Percentiles rank a stretch among this genome's conserved stretches.
Conservation (phyloP, 1,140 invertebrate species). For the Xylocopa sonorina region DNA sequence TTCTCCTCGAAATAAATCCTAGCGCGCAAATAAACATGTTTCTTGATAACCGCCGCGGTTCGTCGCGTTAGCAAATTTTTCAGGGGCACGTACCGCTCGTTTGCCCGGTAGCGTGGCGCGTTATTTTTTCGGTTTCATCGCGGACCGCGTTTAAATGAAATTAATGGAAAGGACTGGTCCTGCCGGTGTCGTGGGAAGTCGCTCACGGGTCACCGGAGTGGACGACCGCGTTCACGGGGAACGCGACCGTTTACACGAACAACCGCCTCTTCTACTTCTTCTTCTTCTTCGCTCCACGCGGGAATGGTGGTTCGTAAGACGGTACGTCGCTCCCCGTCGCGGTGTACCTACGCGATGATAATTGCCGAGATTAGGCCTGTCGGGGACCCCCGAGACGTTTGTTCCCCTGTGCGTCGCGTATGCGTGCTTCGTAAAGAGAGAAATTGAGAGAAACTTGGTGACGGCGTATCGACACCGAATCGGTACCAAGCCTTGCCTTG, state of each 20-base stretch:
- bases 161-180: conserved; percentile 65
- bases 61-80: conserved; percentile 23
- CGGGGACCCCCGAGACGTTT: conserved; percentile 65
- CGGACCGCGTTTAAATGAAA: conserved; percentile 56
- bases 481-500: too few species aligned
- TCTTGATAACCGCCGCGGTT: conserved; percentile 1
- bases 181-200: conserved; percentile 76
- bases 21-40: background rate
- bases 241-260: conserved; percentile 59
- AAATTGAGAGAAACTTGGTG: too few species aligned
- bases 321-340: conserved; percentile 64
- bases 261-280: conserved; percentile 23
- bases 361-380: conserved; percentile 77
- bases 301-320: conserved; percentile 75
- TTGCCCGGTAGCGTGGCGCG: background rate
- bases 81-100: background rate
- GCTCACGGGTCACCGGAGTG: conserved; percentile 71
- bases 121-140: conserved; percentile 36
- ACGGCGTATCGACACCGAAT: too few species aligned
- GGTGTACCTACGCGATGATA: conserved; percentile 72
- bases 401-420: too few species aligned
- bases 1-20: conserved; percentile 62
- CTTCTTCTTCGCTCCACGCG: conserved; percentile 34
- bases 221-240: conserved; percentile 46
- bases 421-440: too few species aligned